Evolutionary conservation across 1,140 invertebrate species (phyloP), one percentile per base, ranked within the genome.

Genomic region (Calliphora vicina): DNA sequence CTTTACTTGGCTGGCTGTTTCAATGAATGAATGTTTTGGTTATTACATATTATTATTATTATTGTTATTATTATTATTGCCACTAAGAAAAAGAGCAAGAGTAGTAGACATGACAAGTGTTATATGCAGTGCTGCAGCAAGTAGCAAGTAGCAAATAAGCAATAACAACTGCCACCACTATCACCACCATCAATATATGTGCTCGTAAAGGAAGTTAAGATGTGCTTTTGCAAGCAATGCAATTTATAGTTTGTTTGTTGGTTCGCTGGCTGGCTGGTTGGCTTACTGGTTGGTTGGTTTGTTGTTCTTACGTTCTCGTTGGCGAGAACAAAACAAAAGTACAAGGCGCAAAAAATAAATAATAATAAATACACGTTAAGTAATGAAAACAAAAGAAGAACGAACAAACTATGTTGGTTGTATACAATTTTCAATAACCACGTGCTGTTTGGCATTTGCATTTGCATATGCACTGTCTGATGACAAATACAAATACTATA

Each of bases 1-100:
- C 27, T 61, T n/a, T 42, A 57, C 57, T 42, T 45, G 74, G 84
- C 87, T 61, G 26, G 80, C n/a, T 57, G 57, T 17, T 13, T 81
- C 13, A 35, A 35, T 35, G 35, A 35, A 35, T 35, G 35, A 35
- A 35, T 35, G 35, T 10, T 35, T 35, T 35, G 1, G 35, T 35
- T 35, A 35, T 35, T 35, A 35, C n/a, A n/a, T n/a, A n/a, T n/a
- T n/a, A 26, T 50, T 29, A 50, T 20, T 29, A 8, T 42, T 78
- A 20, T 45, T 20, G 35, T 12, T 45, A 29, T 57, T 57, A 80
- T 25, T 45, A 29, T 35, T 78, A 12, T 80, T 50, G 42, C 42
- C 50, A 80, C 35, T 3, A 8, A 80, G 42, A 80, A 25, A 25
- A 35, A 6, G 35, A 35, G 35, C 6, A 35, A 10, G 5, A 35